Evolutionary conservation across 2,113 vertebrate genomes (phyloP).

Genomic region (Pseudorectes ferrugineus): DNA sequence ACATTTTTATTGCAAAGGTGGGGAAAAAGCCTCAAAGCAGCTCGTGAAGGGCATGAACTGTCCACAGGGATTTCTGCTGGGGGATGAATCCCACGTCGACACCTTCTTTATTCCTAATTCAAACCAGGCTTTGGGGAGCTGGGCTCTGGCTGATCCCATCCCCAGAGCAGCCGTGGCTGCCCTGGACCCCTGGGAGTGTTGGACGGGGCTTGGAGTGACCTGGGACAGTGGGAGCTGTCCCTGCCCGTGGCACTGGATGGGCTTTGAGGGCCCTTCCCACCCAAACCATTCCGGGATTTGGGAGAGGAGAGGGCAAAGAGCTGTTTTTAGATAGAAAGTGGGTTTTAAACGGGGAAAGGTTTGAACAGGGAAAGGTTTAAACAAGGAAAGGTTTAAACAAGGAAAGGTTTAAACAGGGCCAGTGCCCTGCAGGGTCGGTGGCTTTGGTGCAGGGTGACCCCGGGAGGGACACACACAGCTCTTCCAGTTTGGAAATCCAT

Average conservation of each 20-base stretch:
- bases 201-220: neutral
- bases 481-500: fast-evolving
- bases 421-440: fast-evolving
- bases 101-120: neutral
- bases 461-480: fast-evolving
- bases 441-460: neutral
- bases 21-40: neutral
- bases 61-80: neutral
- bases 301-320: neutral
- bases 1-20: neutral
- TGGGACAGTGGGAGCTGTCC: neutral
- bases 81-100: fast-evolving
- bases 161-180: neutral
- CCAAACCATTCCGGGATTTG: neutral
- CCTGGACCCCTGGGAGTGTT: neutral
- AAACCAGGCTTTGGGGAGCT: neutral
- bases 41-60: fast-evolving
- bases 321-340: neutral
- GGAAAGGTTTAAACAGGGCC: no score
- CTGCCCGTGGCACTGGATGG: neutral
- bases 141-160: neutral
- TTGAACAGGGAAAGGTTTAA: no score
- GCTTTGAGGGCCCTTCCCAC: neutral
- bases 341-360: neutral
- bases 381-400: no score